phyloP scores from a whole-genome alignment of 2,888 invertebrate species.

The Mythimna lalbum region DNA sequence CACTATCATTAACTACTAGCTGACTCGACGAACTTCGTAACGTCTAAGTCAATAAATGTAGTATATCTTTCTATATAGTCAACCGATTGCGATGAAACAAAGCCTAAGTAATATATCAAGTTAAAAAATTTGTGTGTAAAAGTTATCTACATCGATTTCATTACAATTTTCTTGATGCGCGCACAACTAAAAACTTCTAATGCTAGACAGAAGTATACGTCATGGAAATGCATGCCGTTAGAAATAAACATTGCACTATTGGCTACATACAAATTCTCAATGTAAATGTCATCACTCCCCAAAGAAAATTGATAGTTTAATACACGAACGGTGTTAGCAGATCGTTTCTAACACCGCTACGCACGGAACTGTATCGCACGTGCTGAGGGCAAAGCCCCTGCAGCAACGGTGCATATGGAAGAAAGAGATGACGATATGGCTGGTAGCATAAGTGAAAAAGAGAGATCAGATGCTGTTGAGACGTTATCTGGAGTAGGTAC shows the following conservation, averaged over 20 bases:
- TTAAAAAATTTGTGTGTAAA: too few species aligned
- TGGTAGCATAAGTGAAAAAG: constrained; percentile 32
- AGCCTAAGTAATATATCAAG: too few species aligned
- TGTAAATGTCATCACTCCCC: constrained; percentile 11
- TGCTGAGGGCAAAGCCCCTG: constrained; percentile 75
- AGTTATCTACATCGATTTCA: too few species aligned
- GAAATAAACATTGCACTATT: background rate
- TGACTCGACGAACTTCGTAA: too few species aligned
- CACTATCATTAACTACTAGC: background rate
- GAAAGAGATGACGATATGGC: constrained; percentile 49
- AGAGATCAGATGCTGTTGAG: constrained; percentile 46
- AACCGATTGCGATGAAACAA: too few species aligned
- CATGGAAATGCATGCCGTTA: background rate
- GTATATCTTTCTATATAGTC: too few species aligned
- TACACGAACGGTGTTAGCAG: constrained; percentile 27
- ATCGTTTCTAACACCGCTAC: constrained; percentile 62
- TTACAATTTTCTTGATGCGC: too few species aligned
- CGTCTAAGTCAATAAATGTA: too few species aligned
- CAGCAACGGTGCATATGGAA: constrained; percentile 68
- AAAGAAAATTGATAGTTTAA: constrained; percentile 29
- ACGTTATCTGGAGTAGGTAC: constrained; percentile 51
- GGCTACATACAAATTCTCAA: background rate
- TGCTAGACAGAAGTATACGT: constrained; percentile 13
- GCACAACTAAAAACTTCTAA: too few species aligned
- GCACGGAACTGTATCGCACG: constrained; percentile 70